Conservation (phyloP, 1,140 invertebrate species). For the Tetramorium alpestre region DNA sequence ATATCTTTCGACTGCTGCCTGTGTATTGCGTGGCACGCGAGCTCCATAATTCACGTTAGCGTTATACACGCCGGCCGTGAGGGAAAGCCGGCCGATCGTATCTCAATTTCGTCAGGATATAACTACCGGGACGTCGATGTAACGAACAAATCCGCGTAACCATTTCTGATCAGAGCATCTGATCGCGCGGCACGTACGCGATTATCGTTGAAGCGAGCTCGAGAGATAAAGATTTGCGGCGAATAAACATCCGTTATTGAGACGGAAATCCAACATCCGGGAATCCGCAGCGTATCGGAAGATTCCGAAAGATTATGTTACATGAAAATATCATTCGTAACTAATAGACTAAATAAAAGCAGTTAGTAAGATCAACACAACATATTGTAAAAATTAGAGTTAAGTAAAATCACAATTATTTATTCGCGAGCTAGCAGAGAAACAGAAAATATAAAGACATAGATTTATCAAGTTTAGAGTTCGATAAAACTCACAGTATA, state of each 20-base stretch:
- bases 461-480: no score
- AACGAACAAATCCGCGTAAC: slow-evolving; percentile 70
- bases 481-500: no score
- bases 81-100: slow-evolving; percentile 57
- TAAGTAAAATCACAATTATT: no score
- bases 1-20: slow-evolving; percentile 34
- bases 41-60: slow-evolving; percentile 72
- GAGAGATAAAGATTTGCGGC: slow-evolving; percentile 60
- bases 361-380: no score
- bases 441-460: no score
- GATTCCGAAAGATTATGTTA: neutral
- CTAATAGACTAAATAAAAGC: neutral
- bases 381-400: no score
- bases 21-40: slow-evolving; percentile 67
- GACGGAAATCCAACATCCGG: slow-evolving; percentile 19
- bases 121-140: slow-evolving; percentile 61
- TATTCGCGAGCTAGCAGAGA: no score
- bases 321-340: neutral
- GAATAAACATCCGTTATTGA: slow-evolving; percentile 13
- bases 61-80: slow-evolving; percentile 30
- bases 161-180: slow-evolving; percentile 46
- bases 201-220: slow-evolving; percentile 53
- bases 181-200: slow-evolving; percentile 63
- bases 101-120: slow-evolving; percentile 74
- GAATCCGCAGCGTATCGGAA: neutral